Evolutionary conservation across 2,888 invertebrate species (phyloP), one percentile per base, ranked within the genome.

Genomic region (Andrena dorsata): DNA sequence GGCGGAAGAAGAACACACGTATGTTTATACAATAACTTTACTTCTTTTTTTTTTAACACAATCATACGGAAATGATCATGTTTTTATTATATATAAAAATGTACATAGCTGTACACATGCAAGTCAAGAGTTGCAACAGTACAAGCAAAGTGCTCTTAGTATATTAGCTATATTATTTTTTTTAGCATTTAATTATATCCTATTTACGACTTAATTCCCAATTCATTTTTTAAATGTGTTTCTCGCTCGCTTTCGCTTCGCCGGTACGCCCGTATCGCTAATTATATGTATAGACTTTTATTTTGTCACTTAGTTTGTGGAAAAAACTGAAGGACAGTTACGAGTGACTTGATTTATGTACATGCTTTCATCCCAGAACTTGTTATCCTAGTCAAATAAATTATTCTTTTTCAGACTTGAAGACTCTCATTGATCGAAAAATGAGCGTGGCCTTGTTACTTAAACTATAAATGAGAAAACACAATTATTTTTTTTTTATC

Each of bases 61-160:
- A 80, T 64, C 90, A 89, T 66, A 58, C 49, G 71, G 78, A 83
- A 78, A 86, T 82, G 87, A 83, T 68, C 86, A 81, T 83, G 86
- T 86, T 88, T 91, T 90, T 80, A 80, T 80, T 80, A 91, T 91
- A 91, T 92, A 92, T 89, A 92, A 92, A 92, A 92, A 92, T 91
- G 92, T 92, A 92, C 92, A 92, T 91, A 90, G 90, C 92, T 92
- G 92, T 92, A 92, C 92, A 92, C 91, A 90, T 92, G 92, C 91
- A 92, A 92, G 89, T 92, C 85, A 84, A 90, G 90, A 92, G 88
- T 92, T 93, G 92, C 93, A 92, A 92, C 91, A 90, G 92, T 92
- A 93, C 92, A 92, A 93, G 92, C 92, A 86, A 80, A 92, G 92
- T 92, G 93, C 92, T 91, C 90, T 92, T 92, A 91, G 81, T 88